Conservation (phyloP, 2,797 vertebrate species). For the Tapirus indicus region DNA sequence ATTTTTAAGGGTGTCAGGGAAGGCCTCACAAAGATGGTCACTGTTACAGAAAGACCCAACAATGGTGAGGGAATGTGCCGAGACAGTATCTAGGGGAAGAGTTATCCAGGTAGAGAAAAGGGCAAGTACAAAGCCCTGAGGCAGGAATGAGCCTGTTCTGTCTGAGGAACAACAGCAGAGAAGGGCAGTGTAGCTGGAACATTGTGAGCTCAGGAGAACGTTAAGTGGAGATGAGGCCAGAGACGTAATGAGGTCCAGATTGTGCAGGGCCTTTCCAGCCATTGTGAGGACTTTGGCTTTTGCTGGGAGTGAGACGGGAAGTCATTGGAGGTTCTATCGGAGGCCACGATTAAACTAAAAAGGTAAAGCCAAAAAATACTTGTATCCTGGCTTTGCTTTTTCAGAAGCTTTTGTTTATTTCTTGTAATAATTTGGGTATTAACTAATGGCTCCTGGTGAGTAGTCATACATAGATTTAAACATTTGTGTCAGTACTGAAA, state of each 20-base stretch:
- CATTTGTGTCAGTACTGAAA: constrained; percentile 37
- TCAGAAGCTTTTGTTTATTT: constrained; percentile 8
- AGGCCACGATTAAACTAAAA: background rate
- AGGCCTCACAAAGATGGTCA: constrained; percentile 4
- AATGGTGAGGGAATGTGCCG: background rate
- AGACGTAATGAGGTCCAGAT: background rate
- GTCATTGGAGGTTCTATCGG: background rate
- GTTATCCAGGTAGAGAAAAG: background rate
- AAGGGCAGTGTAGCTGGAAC: background rate
- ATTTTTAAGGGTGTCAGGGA: constrained; percentile 43
- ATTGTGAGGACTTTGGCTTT: background rate
- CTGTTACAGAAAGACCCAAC: background rate
- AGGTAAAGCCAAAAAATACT: constrained; percentile 7
- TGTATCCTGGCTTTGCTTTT: constrained; percentile 26
- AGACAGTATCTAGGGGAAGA: background rate
- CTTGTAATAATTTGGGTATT: constrained; percentile 38
- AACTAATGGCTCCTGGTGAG: constrained; percentile 26
- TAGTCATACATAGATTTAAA: constrained; percentile 49
- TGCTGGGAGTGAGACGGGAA: background rate
- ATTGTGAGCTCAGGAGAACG: background rate
- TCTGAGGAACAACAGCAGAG: constrained; percentile 1
- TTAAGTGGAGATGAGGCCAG: background rate
- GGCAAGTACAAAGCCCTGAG: background rate
- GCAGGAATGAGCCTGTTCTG: background rate
- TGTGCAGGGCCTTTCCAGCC: background rate